These are phyloP conservation scores for Haemorhous mexicanus DNA, from an alignment of 2,113 vertebrate species.

Conservation along the genomic window DNA sequence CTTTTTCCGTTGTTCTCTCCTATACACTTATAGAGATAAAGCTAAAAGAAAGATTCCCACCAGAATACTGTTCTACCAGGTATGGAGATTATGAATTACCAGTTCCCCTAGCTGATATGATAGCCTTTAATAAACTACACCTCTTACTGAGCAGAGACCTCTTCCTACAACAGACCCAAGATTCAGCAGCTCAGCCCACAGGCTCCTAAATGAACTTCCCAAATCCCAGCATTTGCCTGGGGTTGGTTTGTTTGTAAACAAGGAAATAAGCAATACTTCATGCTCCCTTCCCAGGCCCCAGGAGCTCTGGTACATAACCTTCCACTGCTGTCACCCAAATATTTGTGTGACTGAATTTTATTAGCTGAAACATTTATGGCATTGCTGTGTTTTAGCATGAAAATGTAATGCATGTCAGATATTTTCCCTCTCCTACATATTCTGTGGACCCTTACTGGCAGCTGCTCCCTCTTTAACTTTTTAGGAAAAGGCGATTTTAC, in stretches of 20 bases:
- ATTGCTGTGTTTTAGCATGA: not conserved
- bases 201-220: not conserved
- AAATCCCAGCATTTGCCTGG: not conserved
- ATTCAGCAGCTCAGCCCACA: not conserved
- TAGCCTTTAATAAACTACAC: not conserved
- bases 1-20: rapidly evolving
- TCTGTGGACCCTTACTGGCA: not conserved
- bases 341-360: constrained; percentile 14
- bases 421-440: not conserved
- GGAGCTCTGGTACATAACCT: not conserved
- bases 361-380: constrained; percentile 5
- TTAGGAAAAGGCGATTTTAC: constrained; percentile 13
- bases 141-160: not conserved
- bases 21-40: not conserved
- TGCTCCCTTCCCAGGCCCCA: constrained; percentile 6
- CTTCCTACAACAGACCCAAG: not conserved
- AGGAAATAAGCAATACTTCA: not conserved
- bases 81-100: not conserved
- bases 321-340: not conserved
- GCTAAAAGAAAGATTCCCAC: not conserved
- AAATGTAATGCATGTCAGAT: not conserved
- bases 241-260: not conserved
- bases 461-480: not conserved
- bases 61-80: not conserved
- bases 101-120: not conserved